These are phyloP conservation scores for Dorcus hopei DNA, from an alignment of 2,888 invertebrate species.

Conservation along the genomic window DNA sequence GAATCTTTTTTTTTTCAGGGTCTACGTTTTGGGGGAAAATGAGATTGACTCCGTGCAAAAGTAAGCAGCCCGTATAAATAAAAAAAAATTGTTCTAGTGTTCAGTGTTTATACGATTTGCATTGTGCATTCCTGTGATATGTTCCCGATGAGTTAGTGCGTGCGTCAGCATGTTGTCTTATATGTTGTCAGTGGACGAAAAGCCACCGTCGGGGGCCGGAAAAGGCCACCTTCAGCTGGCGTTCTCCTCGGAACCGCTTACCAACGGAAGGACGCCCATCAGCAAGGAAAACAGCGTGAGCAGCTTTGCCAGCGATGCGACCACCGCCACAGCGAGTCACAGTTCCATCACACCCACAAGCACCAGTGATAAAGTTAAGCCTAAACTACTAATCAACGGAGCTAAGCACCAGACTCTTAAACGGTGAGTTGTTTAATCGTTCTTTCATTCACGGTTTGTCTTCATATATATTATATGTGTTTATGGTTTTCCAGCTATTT, in stretches of 20 bases:
- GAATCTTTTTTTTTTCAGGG: slow-evolving; percentile 10
- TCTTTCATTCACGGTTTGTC: not conserved
- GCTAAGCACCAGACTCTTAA: slow-evolving; percentile 70
- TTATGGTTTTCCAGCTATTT: not conserved
- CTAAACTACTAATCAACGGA: slow-evolving; percentile 66
- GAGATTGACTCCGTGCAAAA: slow-evolving; percentile 18
- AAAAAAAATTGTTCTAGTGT: slow-evolving; percentile 9
- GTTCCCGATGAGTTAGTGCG: slow-evolving; percentile 9
- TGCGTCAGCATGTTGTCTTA: slow-evolving; percentile 66
- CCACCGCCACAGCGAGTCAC: slow-evolving; percentile 53
- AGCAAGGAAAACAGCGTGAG: slow-evolving; percentile 69
- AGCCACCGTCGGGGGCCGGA: slow-evolving; percentile 61
- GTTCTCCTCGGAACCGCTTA: slow-evolving; percentile 40
- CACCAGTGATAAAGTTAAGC: slow-evolving; percentile 62
- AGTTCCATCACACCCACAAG: slow-evolving; percentile 60
- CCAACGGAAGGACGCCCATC: slow-evolving; percentile 40
- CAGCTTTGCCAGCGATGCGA: slow-evolving; percentile 66
- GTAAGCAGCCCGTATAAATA: slow-evolving; percentile 9
- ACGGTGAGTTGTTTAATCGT: slow-evolving; percentile 53
- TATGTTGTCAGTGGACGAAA: slow-evolving; percentile 75
- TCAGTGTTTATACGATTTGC: slow-evolving; percentile 7
- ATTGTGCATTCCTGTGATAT: slow-evolving; percentile 3
- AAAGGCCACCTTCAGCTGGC: slow-evolving; percentile 50
- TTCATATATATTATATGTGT: not conserved
- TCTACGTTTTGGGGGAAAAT: slow-evolving; percentile 2